Evolutionary conservation across 2,113 vertebrate species (phyloP), one percentile per base, ranked within the genome.

Genomic region (Xenotilapia flavipinnis): DNA sequence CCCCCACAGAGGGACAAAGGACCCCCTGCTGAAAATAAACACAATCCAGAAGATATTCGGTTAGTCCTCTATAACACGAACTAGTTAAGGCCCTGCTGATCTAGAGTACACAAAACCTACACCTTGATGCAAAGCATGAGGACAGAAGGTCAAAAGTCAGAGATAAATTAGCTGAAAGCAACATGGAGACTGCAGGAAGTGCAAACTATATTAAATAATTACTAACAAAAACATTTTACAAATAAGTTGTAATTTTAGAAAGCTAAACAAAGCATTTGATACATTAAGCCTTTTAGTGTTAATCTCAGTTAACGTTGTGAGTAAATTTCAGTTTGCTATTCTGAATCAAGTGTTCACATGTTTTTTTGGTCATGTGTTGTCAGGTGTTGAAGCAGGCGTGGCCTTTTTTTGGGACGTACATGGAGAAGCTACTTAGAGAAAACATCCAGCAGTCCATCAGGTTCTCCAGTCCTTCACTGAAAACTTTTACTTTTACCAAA

Each of bases 361-460:
- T 40, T 8, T 51, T 51, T 82, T n/a, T 49, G 5, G 68, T 73
- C 38, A 26, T 45, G 9, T 86, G 53, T 36, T 33, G 58, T n/a
- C 85, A 99, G 99, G 94, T 99, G 80, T 88, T 99, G 91, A 85
- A 93, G 11, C 98, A 99, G 94, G 97, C 96, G 47, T 99, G 99
- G 99, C 99, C 99, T 2, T 99, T 98, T 92, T 97, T 99, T 2
- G 98, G 96, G 68, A 96, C 97, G 91, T 97, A 96, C 86, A 97
- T 99, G 98, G 99, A 99, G 68, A 98, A 97, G 86, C 93, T 98
- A 21, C 95, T 99, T 51, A 97, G 96, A 86, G 97, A 97, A 82
- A 97, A 95, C 28, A 95, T 99, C 26, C 97, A 99, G 91, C 93
- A 95, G 1, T 89, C 96, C 81, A 95, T 99, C 93, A 95, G 97